These are phyloP conservation scores for Acrocephalus arundinaceus DNA, from an alignment of 2,113 vertebrate species.

Conservation along the genomic window DNA sequence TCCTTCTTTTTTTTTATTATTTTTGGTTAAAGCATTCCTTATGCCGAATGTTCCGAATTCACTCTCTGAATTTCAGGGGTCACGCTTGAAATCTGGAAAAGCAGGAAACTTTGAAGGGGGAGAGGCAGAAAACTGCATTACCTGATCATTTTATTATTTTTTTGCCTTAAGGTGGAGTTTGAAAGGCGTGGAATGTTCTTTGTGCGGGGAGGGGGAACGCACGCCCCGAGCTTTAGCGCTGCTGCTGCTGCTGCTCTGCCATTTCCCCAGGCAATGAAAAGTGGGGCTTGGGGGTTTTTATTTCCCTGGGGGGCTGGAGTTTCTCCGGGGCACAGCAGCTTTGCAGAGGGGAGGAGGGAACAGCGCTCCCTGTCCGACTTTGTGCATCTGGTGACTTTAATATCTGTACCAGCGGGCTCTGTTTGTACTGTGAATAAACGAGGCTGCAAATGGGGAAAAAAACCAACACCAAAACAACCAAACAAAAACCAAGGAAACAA, in stretches of 20 bases:
- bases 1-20: neutral
- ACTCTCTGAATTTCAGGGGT: neutral
- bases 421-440: slow-evolving; percentile 25
- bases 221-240: neutral
- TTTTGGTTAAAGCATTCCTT: neutral
- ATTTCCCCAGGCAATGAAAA: neutral
- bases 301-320: neutral
- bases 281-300: neutral
- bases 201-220: neutral
- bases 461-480: too few species aligned
- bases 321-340: neutral
- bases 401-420: neutral
- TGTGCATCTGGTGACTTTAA: neutral
- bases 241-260: neutral
- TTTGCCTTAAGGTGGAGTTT: slow-evolving; percentile 13
- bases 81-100: neutral
- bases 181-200: neutral
- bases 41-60: neutral
- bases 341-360: neutral
- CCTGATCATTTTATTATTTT: neutral
- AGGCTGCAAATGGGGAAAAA: neutral
- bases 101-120: neutral
- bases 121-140: neutral
- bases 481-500: neutral
- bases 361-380: neutral